Base-by-base conservation (phyloP, 2,113 vertebrate species). In the Rhinogobius similis region DNA sequence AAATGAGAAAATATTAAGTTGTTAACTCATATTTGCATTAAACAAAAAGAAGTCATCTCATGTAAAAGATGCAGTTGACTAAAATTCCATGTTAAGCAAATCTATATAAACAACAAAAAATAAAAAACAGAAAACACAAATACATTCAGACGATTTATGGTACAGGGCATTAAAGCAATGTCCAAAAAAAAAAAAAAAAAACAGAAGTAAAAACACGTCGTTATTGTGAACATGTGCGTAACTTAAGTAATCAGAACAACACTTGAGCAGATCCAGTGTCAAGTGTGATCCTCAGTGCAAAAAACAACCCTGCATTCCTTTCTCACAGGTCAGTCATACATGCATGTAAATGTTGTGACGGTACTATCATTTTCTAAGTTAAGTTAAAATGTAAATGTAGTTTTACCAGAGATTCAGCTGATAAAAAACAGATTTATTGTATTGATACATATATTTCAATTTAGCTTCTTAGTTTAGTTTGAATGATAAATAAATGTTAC, bases 1-100 rank as follows among this genome's bases (percentile, higher is more conserved):
- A 65, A 73, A 81, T 71, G 29, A 77, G 29, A 76, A 65, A 50
- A 24, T 26, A 46, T 46, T 18, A 46, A 46, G 16, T 18, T 5
- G 6, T 50, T 48, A 48, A 6, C n/a, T 48, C 18, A 48, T 8
- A 48, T 48, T 50, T 50, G 20, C 7, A 20, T 50, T 50, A 10
- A 2, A 50, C 1, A n/a, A 50, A 50, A 50, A 16, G 14, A 39
- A 1, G 38, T 41, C 39, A 10, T 41, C 12, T 10, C 38, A 39
- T 39, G 9, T 46, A 20, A 13, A 18, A 46, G 1, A 20, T 46
- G 18, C 44, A 6, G 44, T 46, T 46, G 20, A 46, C 44, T 3
- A 16, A 16, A 44, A 5, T 18, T 18, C 44, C 11, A 43, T 36
- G 32, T 41, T 41, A 11, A 41, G 7, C 11, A 12, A 41, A 41